phyloP scores from a whole-genome alignment of 1,140 invertebrate genomes.

The Sogatella furcifera region DNA sequence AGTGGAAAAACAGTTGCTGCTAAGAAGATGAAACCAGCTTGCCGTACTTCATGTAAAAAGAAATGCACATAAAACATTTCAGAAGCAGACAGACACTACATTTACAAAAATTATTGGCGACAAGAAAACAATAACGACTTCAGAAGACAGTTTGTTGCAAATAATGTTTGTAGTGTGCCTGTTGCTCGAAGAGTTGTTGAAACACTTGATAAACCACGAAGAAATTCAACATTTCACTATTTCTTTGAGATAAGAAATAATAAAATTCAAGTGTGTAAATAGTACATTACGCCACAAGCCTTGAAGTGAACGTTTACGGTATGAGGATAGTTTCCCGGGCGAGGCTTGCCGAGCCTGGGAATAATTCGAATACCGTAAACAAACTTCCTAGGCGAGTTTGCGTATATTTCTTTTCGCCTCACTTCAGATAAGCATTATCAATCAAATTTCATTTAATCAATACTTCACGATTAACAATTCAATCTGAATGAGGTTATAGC shows the following conservation, averaged over 20 bases:
- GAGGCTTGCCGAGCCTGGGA: no score
- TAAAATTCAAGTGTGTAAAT: slow-evolving; percentile 6
- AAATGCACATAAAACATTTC: slow-evolving; percentile 5
- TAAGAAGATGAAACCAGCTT: slow-evolving; percentile 4
- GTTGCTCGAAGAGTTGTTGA: background rate
- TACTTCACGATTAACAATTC: no score
- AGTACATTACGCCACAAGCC: no score
- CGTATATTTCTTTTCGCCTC: no score
- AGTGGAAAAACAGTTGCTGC: slow-evolving; percentile 1
- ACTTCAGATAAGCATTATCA: no score
- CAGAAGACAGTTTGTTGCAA: slow-evolving; percentile 7
- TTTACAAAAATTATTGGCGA: slow-evolving; percentile 5
- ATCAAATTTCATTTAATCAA: no score
- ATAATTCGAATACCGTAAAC: no score
- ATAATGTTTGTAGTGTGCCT: background rate
- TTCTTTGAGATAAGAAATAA: slow-evolving; percentile 8
- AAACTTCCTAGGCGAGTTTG: no score
- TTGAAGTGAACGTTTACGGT: no score
- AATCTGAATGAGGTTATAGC: no score
- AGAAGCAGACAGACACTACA: background rate
- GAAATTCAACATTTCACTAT: slow-evolving; percentile 1
- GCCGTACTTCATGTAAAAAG: background rate
- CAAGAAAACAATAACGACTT: background rate
- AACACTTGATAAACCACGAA: background rate
- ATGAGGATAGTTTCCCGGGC: no score